Evolutionary conservation across 1,140 invertebrate species (phyloP).

Genomic region (Diuraphis noxia): DNA sequence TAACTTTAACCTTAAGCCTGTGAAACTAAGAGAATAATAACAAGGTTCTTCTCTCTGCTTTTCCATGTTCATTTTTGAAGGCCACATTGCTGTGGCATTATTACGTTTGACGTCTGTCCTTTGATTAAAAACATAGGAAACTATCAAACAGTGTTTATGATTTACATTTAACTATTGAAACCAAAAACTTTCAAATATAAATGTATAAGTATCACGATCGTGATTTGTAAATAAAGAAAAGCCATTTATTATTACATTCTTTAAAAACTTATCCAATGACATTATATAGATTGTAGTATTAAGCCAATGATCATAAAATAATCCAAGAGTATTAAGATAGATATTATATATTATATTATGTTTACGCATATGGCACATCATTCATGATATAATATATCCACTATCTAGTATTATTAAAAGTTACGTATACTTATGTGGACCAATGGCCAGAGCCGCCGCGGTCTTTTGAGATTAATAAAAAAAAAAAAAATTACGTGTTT

Average conservation of each 20-base stretch:
- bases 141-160: neutral
- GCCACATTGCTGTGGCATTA: neutral
- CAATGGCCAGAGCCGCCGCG: too few species aligned
- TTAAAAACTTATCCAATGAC: neutral
- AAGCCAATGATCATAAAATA: neutral
- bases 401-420: too few species aligned
- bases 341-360: neutral
- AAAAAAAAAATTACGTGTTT: too few species aligned
- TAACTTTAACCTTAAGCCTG: neutral
- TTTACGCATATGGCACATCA: neutral
- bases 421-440: too few species aligned
- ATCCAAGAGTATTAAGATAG: neutral
- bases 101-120: slow-evolving; percentile 24
- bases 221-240: neutral
- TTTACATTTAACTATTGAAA: neutral
- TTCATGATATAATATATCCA: neutral
- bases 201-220: neutral
- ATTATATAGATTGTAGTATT: neutral
- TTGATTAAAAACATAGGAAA: neutral
- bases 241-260: neutral
- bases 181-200: slow-evolving; percentile 28
- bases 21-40: neutral
- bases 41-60: slow-evolving; percentile 23
- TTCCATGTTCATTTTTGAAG: slow-evolving; percentile 21
- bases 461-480: too few species aligned